Conservation (phyloP, 2,113 vertebrate species). For the Saguinus midas region DNA sequence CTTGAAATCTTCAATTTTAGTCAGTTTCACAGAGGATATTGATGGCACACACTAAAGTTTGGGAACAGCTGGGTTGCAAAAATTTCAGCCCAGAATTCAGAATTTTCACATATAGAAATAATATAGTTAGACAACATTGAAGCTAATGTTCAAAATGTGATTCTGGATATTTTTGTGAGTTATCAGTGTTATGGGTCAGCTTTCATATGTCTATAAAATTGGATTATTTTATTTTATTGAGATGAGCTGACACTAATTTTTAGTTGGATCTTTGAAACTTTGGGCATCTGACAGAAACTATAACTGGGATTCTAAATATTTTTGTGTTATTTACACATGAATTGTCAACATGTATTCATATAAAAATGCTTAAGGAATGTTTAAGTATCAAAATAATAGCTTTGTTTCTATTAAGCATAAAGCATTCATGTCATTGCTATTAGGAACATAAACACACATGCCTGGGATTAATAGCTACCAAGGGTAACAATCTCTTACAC, state of each 20-base stretch:
- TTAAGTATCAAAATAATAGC: background rate
- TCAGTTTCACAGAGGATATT: slow-evolving; percentile 21
- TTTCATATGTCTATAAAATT: slow-evolving; percentile 48
- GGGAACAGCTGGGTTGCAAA: slow-evolving; percentile 30
- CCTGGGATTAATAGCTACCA: background rate
- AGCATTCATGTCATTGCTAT: background rate
- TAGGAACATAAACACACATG: background rate
- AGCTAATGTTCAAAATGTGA: slow-evolving; percentile 50
- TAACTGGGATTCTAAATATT: slow-evolving; percentile 36
- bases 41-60: slow-evolving; percentile 5
- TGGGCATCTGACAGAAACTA: slow-evolving; percentile 38
- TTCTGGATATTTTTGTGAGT: slow-evolving; percentile 51
- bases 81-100: slow-evolving; percentile 42
- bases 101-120: slow-evolving; percentile 49
- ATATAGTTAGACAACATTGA: slow-evolving; percentile 45
- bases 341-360: background rate
- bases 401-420: slow-evolving; percentile 24
- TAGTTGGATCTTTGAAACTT: slow-evolving; percentile 33
- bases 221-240: slow-evolving; percentile 58
- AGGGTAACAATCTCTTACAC: background rate
- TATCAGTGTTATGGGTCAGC: slow-evolving; percentile 44
- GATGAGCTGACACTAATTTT: slow-evolving; percentile 54
- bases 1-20: slow-evolving; percentile 4
- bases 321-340: background rate
- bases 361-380: background rate